Evolutionary conservation across 2,113 vertebrate genomes (phyloP).

Genomic region (Dromiciops gliroides): DNA sequence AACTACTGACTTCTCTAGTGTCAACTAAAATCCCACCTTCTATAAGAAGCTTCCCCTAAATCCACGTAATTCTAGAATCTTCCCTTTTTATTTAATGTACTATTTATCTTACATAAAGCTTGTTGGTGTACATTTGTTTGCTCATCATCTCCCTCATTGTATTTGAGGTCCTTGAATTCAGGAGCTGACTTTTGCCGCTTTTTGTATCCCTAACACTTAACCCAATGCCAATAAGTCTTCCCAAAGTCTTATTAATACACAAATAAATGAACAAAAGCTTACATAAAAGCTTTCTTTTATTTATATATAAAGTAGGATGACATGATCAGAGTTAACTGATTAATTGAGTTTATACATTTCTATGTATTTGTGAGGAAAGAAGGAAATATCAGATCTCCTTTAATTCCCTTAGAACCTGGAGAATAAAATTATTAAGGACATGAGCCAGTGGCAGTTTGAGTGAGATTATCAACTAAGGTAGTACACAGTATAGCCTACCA

Average conservation of each 20-base stretch:
- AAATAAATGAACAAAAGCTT: not conserved
- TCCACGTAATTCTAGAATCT: not conserved
- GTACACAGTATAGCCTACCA: no score
- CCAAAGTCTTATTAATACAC: no score
- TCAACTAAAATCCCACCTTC: not conserved
- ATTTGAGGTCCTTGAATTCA: not conserved
- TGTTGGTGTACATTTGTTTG: not conserved
- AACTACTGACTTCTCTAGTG: no score
- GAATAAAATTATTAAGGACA: not conserved
- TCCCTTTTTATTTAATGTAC: not conserved
- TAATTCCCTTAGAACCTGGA: not conserved
- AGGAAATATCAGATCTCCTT: not conserved
- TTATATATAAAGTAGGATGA: not conserved
- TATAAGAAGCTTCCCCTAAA: not conserved
- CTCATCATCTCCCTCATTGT: not conserved
- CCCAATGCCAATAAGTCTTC: not conserved
- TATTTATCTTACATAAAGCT: not conserved
- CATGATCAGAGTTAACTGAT: not conserved
- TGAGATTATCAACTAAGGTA: no score
- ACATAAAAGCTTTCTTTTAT: not conserved
- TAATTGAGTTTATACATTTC: not conserved
- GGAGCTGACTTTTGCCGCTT: not conserved
- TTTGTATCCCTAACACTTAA: not conserved
- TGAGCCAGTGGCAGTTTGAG: not conserved
- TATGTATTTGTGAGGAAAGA: not conserved